Conservation (phyloP, 2,113 vertebrate species). For the Desmodus rotundus region DNA sequence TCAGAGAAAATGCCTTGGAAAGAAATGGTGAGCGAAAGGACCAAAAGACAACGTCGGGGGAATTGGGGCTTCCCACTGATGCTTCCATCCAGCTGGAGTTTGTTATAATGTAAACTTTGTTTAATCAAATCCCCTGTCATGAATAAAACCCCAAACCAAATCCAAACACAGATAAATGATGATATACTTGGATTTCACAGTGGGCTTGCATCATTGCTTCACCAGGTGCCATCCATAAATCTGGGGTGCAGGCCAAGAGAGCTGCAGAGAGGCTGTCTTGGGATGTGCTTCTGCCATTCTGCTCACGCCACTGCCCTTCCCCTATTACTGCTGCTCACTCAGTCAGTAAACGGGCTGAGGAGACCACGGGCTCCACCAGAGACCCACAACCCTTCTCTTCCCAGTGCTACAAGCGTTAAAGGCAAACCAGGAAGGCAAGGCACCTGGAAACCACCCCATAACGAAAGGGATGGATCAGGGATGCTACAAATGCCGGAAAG, state of each 20-base stretch:
- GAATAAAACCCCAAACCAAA: slow-evolving; percentile 67
- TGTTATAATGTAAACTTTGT: slow-evolving; percentile 51
- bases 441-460: background rate
- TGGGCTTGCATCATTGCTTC: slow-evolving; percentile 18
- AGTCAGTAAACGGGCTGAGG: background rate
- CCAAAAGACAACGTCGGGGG: slow-evolving; percentile 41
- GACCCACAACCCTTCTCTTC: background rate
- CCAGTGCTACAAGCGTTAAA: background rate
- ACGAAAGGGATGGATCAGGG: background rate
- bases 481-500: background rate
- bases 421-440: background rate
- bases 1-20: slow-evolving; percentile 61
- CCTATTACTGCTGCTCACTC: background rate
- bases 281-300: background rate
- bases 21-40: slow-evolving; percentile 33
- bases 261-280: background rate
- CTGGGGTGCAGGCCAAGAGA: background rate
- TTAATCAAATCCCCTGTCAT: slow-evolving; percentile 50
- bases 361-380: background rate
- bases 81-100: slow-evolving; percentile 52
- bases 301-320: background rate
- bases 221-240: slow-evolving; percentile 62
- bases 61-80: slow-evolving; percentile 52
- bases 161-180: slow-evolving; percentile 58
- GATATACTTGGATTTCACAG: slow-evolving; percentile 54